These are phyloP conservation scores for Polymixis flavicincta DNA, from an alignment of 2,888 invertebrate species.

Conservation along the genomic window DNA sequence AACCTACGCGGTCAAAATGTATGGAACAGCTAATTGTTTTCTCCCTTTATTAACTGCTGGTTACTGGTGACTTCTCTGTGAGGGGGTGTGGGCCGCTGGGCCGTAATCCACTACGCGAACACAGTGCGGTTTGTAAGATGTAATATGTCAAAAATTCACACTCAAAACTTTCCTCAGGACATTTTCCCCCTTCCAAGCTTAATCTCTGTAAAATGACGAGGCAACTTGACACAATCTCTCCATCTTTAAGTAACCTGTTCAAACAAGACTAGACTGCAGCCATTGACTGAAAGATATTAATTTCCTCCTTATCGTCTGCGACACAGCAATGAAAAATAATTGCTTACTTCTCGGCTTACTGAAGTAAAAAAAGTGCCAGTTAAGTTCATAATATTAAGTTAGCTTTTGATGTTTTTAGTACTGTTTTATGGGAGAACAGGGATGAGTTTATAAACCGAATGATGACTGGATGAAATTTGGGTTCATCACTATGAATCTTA, in stretches of 20 bases:
- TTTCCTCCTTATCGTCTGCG: constrained; percentile 41
- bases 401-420: not conserved
- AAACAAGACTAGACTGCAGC: constrained; percentile 33
- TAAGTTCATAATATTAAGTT: constrained; percentile 40
- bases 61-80: no score
- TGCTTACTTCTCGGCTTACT: constrained; percentile 1
- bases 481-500: no score
- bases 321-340: constrained; percentile 45
- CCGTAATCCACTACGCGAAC: no score
- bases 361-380: constrained; percentile 53
- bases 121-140: not conserved
- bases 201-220: constrained; percentile 13
- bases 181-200: constrained; percentile 1
- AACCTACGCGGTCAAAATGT: no score
- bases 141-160: not conserved
- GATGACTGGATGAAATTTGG: no score
- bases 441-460: not conserved
- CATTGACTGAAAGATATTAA: constrained; percentile 41
- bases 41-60: no score
- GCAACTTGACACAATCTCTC: constrained; percentile 19
- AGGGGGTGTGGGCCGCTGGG: no score
- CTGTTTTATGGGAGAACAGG: not conserved
- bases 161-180: not conserved
- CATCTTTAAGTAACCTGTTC: constrained; percentile 39
- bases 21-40: no score